Evolutionary conservation across 2,113 vertebrate genomes (phyloP), one percentile per base, ranked within the genome.

Genomic region (Epinephelus cyanopodus): DNA sequence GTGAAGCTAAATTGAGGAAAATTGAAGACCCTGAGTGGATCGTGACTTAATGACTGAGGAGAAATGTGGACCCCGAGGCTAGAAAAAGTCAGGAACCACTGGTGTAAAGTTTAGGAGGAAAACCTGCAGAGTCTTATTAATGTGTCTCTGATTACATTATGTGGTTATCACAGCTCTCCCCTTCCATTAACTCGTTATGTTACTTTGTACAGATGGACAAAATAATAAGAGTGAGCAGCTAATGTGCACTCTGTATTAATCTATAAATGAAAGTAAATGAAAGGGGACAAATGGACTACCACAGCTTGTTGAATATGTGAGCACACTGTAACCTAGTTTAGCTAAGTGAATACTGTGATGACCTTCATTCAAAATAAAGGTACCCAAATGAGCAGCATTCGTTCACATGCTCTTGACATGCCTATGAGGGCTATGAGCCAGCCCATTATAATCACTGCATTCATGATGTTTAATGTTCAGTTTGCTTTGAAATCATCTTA

Each of bases 131-230:
- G 21, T 25, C 8, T 1, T 18, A 48, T 66, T 47, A 48, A 47
- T 25, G 63, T 66, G 63, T 66, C 42, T 64, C 62, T 64, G 37
- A 64, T 42, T 48, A 18, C 39, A 47, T 45, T 64, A 65, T 47
- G n/a, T 47, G 63, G 10, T 25, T 66, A 18, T 47, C 63, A 47
- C 37, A 47, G 42, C n/a, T 54, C 39, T 12, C 18, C 3, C 12
- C 18, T 65, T 19, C 25, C 21, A 27, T 67, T 53, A 52, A 52
- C 48, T 42, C 33, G 37, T 23, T 7, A 25, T 58, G 23, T 56
- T 23, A 60, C 47, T 21, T 45, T 53, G 18, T 56, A 37, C n/a
- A 42, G 10, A 56, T n/a, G 17, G 33, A 52, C 29, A 54, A 54
- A 52, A 0, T 33, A 3, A 47, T 37, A 58, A 9, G 3, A 21